Base-by-base conservation (phyloP, 2,797 vertebrate genomes). In the Varecia variegata region DNA sequence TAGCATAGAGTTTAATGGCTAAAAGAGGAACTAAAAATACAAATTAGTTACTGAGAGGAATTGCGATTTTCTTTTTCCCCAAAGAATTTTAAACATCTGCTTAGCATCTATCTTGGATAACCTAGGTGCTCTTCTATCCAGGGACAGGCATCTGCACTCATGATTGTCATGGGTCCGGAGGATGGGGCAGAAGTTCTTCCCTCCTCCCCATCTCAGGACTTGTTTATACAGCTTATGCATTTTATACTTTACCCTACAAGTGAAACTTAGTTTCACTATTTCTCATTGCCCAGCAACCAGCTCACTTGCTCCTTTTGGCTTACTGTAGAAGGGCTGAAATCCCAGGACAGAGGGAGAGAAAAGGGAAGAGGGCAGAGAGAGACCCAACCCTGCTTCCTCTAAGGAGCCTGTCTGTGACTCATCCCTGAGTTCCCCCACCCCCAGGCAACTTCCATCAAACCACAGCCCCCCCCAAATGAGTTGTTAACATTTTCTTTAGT, bases 11-110 rank as follows among this genome's bases (percentile, higher is more conserved):
- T 20, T 74, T 94, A 62, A 47, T 80, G 50, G 32, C 73, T 65
- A 47, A 87, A 25, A 67, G 65, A 32, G 23, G 52, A 62, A 62
- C 47, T 86, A 68, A 93, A 81, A 35, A 68, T 62, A 81, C 11
- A 91, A 90, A 81, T 82, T 67, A 83, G 13, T 84, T 89, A 68
- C 15, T 40, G 68, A 90, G 35, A 95, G 50, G 52, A 88, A 76
- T 32, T 68, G 43, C 18, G 58, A 77, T 54, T 56, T 93, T 70
- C 18, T 71, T 76, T 74, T 73, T 40, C 35, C 68, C 25, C 11
- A 58, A 56, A 88, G 45, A 90, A 82, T 50, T 70, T 30, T 0
- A 56, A 88, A 90, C 65, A 27, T 90, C 65, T 71, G 43, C 50
- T 25, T 45, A 38, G 45, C 38, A 18, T 82, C 50, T 35, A 4